These are phyloP conservation scores for Microtus ochrogaster DNA, from an alignment of 2,113 vertebrate species.

Conservation along the genomic window DNA sequence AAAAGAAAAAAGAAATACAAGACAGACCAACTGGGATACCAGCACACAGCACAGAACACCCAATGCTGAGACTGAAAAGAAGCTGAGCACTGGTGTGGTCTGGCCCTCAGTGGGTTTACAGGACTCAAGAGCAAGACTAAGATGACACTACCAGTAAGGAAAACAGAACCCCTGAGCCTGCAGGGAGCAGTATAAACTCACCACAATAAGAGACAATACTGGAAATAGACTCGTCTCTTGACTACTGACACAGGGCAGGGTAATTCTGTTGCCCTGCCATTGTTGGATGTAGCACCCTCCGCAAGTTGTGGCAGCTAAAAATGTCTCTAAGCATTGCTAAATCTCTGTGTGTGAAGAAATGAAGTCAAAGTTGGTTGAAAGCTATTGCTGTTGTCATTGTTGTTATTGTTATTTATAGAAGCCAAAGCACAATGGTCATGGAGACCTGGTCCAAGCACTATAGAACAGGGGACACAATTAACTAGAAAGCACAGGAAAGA, in stretches of 20 bases:
- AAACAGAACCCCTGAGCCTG: not conserved
- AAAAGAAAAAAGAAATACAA: too few relatives aligned
- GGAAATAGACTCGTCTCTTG: rapidly evolving
- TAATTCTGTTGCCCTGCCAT: not conserved
- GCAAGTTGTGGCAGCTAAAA: not conserved
- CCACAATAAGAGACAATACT: rapidly evolving
- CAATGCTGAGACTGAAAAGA: not conserved
- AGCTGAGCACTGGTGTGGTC: not conserved
- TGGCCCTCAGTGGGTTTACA: not conserved
- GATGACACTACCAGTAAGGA: not conserved
- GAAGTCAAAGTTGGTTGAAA: not conserved
- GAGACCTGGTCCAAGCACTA: not conserved
- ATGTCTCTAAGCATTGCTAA: not conserved
- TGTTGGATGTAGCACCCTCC: too few relatives aligned
- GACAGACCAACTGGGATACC: not conserved
- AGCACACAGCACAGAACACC: not conserved
- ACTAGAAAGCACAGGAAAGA: not conserved
- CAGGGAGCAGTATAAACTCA: rapidly evolving
- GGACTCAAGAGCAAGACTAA: not conserved
- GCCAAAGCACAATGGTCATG: not conserved
- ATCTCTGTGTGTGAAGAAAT: not conserved
- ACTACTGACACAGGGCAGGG: not conserved
- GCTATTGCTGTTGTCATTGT: not conserved
- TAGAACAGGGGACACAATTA: too few relatives aligned
- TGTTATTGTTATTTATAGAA: not conserved